These are phyloP conservation scores for Strix aluco DNA, from an alignment of 2,113 vertebrate genomes.

Conservation along the genomic window DNA sequence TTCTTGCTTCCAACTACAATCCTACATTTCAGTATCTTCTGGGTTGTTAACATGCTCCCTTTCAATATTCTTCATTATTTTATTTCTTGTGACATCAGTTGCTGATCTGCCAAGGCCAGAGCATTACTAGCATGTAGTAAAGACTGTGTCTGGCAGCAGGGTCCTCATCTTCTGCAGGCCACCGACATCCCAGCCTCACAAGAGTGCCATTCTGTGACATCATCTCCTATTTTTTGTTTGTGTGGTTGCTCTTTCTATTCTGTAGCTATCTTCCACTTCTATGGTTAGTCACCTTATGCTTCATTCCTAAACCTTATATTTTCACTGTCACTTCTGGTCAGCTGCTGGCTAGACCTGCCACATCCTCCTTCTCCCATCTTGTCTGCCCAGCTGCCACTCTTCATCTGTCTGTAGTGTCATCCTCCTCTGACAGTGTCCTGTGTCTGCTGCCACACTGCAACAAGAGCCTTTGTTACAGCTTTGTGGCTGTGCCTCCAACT, in stretches of 20 bases:
- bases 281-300: not conserved
- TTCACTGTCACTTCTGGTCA: not conserved
- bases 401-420: not conserved
- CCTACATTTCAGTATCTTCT: not conserved
- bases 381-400: not conserved
- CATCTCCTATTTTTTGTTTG: not conserved
- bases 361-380: not conserved
- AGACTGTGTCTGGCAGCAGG: not conserved
- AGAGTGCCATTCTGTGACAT: rapidly evolving
- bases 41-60: not conserved
- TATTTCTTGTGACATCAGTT: not conserved
- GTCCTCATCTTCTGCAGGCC: not conserved
- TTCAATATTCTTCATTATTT: not conserved
- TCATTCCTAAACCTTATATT: not conserved
- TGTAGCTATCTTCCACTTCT: not conserved
- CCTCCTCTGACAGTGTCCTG: not conserved
- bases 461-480: not conserved
- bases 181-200: not conserved
- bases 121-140: rapidly evolving
- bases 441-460: not conserved
- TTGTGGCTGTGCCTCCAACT: not conserved
- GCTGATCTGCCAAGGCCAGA: not conserved
- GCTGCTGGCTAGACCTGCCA: not conserved
- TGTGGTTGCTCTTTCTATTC: not conserved
- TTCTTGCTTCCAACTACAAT: not conserved